Evolutionary conservation across 2,113 vertebrate species (phyloP).

Genomic region (Neofelis nebulosa): DNA sequence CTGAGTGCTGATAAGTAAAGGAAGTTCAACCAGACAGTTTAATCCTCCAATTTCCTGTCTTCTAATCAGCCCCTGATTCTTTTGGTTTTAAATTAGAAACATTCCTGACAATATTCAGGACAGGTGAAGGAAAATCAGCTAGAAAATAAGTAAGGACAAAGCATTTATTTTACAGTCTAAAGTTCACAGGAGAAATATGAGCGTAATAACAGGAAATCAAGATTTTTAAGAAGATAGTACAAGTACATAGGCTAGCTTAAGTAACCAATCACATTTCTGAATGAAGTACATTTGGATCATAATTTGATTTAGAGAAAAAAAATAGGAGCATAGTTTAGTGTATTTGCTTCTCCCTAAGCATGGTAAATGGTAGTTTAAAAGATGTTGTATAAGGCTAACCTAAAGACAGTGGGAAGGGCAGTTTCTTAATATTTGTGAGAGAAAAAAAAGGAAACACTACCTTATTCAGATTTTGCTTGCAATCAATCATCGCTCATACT

Average conservation of each 20-base stretch:
- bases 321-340: constrained; percentile 38
- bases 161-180: constrained; percentile 77
- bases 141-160: constrained; percentile 80
- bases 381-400: not conserved
- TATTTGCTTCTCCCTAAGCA: constrained; percentile 46
- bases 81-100: constrained; percentile 96
- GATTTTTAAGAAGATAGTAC: constrained; percentile 60
- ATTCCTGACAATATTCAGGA: constrained; percentile 89
- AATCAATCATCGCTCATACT: not conserved
- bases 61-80: constrained; percentile 97
- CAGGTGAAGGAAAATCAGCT: constrained; percentile 87
- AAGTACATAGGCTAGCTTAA: constrained; percentile 38
- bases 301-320: constrained; percentile 76
- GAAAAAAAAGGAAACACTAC: not conserved
- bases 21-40: constrained; percentile 99
- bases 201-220: constrained; percentile 67
- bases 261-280: constrained; percentile 70
- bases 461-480: constrained; percentile 32
- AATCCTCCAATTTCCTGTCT: constrained; percentile 99
- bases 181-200: constrained; percentile 77
- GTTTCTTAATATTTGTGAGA: constrained; percentile 26
- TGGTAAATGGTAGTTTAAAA: constrained; percentile 41
- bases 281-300: constrained; percentile 56
- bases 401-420: constrained; percentile 47
- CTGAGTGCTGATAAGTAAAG: constrained; percentile 90